Conservation (phyloP, 2,888 invertebrate genomes). For the Epinotia nisella region DNA sequence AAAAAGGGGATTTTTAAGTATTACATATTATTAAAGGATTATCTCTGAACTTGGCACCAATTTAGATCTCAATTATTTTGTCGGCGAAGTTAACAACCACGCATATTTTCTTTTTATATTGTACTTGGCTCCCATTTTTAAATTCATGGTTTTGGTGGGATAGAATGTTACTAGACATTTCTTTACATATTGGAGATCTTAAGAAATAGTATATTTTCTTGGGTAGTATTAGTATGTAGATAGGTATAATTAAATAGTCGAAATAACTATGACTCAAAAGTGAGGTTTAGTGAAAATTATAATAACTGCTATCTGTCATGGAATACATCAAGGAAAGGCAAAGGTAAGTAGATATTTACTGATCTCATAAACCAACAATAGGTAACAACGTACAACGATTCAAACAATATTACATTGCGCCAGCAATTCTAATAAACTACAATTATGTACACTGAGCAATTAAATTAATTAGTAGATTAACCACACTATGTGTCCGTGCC, state of each 20-base stretch:
- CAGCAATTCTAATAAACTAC: slow-evolving; percentile 20
- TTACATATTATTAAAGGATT: too few relatives aligned
- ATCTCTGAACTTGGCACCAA: too few relatives aligned
- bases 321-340: too few relatives aligned
- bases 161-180: neutral
- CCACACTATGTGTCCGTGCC: neutral
- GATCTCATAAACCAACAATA: neutral
- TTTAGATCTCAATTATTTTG: too few relatives aligned
- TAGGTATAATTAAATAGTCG: too few relatives aligned
- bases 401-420: neutral
- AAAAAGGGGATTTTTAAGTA: too few relatives aligned
- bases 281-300: neutral
- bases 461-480: slow-evolving; percentile 25
- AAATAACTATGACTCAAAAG: neutral
- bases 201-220: neutral
- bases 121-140: too few relatives aligned
- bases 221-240: too few relatives aligned
- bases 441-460: slow-evolving; percentile 15
- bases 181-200: neutral
- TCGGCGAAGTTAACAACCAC: too few relatives aligned
- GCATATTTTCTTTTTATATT: too few relatives aligned
- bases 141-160: too few relatives aligned
- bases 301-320: neutral
- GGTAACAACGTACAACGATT: neutral
- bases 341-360: neutral